These are phyloP conservation scores for Myathropa florea DNA, from an alignment of 2,888 invertebrate species.

Conservation along the genomic window DNA sequence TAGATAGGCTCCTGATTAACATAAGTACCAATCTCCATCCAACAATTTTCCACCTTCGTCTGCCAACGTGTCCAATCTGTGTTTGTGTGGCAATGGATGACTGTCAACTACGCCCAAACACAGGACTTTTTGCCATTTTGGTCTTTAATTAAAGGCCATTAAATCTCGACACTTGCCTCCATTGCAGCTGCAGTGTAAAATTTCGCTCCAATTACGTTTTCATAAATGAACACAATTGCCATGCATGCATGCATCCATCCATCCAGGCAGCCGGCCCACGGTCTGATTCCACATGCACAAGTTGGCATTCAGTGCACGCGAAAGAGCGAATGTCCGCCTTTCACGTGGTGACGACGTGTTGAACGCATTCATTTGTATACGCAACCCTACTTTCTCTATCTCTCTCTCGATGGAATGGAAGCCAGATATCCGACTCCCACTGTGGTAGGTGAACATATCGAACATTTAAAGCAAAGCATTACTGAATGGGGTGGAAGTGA, in stretches of 20 bases:
- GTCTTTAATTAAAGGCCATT: conserved; percentile 52
- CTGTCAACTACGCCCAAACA: background rate
- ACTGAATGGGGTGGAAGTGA: background rate
- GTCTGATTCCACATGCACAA: conserved; percentile 45
- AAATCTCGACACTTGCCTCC: conserved; percentile 35
- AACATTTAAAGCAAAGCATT: conserved; percentile 15
- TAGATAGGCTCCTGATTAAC: background rate
- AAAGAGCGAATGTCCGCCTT: conserved; percentile 38
- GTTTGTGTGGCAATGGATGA: background rate
- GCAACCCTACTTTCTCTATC: conserved; percentile 9
- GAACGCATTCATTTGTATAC: conserved; percentile 54
- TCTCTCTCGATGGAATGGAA: background rate
- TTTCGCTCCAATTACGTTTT: conserved; percentile 53
- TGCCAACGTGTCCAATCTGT: background rate
- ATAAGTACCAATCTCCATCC: background rate
- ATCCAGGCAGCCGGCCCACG: conserved; percentile 19
- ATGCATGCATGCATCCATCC: conserved; percentile 42
- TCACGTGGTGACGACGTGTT: conserved; percentile 53
- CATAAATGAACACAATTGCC: conserved; percentile 52
- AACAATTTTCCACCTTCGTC: background rate
- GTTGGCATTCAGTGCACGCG: conserved; percentile 55
- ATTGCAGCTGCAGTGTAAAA: conserved; percentile 38
- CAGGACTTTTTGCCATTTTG: conserved; percentile 6
- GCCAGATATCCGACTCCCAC: conserved; percentile 1
- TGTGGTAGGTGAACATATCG: background rate